A percentile compares a stretch with the other conserved stretches of the same genome.
Conservation (phyloP, 2,888 invertebrate species). For the Oxycera nigricornis region DNA sequence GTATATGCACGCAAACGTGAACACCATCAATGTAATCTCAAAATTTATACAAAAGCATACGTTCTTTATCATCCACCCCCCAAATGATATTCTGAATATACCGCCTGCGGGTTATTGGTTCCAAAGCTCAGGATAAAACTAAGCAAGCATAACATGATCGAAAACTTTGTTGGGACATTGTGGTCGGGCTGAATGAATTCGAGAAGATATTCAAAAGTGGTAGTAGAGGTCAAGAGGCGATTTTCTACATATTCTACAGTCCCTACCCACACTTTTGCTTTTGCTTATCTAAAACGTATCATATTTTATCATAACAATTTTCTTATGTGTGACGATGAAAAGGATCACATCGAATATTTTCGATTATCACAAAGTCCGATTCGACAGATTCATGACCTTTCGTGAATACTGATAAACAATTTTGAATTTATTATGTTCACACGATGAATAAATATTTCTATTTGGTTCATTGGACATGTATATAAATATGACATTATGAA, state of each 20-base stretch:
- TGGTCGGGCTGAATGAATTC: neutral
- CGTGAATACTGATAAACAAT: constrained; percentile 25
- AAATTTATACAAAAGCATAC: neutral
- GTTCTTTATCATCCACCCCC: neutral
- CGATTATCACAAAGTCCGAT: neutral
- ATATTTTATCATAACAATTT: constrained; percentile 16
- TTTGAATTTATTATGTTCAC: constrained; percentile 15
- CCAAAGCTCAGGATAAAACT: constrained; percentile 22
- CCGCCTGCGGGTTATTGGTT: constrained; percentile 32
- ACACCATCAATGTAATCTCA: neutral
- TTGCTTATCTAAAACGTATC: neutral
- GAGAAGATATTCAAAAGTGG: neutral
- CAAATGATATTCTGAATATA: constrained; percentile 8
- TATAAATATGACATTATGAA: constrained; percentile 19
- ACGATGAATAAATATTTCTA: constrained; percentile 18
- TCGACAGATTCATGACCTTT: neutral
- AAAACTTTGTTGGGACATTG: neutral
- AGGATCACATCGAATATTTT: constrained; percentile 29
- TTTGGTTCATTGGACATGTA: neutral
- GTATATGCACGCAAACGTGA: too few species aligned
- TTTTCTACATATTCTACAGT: too few species aligned
- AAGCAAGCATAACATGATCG: constrained; percentile 34
- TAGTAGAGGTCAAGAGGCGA: constrained; percentile 3
- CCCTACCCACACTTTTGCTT: neutral
- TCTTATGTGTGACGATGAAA: constrained; percentile 4